Base-by-base conservation (phyloP, 2,888 invertebrate genomes). In the Scaptomyza flava region DNA sequence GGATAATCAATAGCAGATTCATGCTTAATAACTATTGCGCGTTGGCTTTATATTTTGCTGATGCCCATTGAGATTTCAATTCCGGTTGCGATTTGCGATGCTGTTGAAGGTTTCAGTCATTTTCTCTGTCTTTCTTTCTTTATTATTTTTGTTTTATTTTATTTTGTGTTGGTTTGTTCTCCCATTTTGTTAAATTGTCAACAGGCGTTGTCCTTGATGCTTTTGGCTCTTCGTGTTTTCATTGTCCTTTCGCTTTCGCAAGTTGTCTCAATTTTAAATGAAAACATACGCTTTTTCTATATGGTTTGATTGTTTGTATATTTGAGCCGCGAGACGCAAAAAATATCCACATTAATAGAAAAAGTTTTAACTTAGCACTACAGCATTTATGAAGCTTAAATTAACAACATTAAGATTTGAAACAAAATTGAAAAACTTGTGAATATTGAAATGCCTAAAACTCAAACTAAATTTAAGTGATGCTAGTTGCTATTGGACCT, bases 1-100 rank as follows among this genome's bases (percentile, higher is more conserved):
- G 1, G 17, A 17, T 1, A 23, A 68, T 77, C 70, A 68, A 70
- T 77, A 63, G 58, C 45, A 68, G 59, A 68, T 64, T 60, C 48
- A 51, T 60, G 31, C 48, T 20, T 30, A 20, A 54, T 36, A 53
- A 33, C 31, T 42, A 38, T 42, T 38, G 31, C 41, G 14, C 38
- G 47, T 38, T 46, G 36, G 23, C 11, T 63, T 46, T 52, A 48
- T 43, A 34, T 52, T 53, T 34, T 58, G 20, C 20, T n/a, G 43
- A 7, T 31, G 61, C 27, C 34, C 62, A 27, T 6, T 34, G 30
- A 47, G 31, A 51, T 53, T 45, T n/a, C 34, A 30, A 53, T 57
- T 33, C 43, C 42, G 52, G 30, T 58, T 57, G 50, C 12, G 38
- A 70, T 60, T 66, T 47, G n/a, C 41, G 36, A n/a, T 45, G 68